A percentile compares a stretch with the other conserved stretches of the same genome.
Evolutionary conservation across 2,888 invertebrate genomes (phyloP).

Genomic region (Osmoderma eremita): DNA sequence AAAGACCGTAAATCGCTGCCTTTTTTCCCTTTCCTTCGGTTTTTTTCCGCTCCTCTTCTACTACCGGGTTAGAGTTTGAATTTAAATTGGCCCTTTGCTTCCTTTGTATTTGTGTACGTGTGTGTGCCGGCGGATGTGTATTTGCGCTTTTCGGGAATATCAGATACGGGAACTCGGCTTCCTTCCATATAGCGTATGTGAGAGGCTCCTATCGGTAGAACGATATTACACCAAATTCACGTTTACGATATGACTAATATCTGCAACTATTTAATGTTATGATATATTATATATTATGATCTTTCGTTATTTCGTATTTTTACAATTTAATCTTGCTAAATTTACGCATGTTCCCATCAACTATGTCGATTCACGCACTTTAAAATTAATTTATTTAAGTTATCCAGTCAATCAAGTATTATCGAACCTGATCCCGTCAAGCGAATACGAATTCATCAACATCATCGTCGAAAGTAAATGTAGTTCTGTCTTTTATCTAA

Average conservation of each 20-base stretch:
- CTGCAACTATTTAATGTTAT: too few species aligned
- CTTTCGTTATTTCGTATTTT: too few species aligned
- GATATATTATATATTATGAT: too few species aligned
- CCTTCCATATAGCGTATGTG: slow-evolving; percentile 4
- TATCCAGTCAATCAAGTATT: too few species aligned
- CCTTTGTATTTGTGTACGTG: neutral
- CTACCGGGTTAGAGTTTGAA: slow-evolving; percentile 28
- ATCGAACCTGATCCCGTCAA: too few species aligned
- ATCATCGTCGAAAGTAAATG: neutral
- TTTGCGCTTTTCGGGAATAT: slow-evolving; percentile 14
- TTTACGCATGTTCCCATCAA: too few species aligned
- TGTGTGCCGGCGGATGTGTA: neutral
- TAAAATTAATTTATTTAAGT: too few species aligned
- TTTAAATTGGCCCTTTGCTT: slow-evolving; percentile 33
- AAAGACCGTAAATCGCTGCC: slow-evolving; percentile 15
- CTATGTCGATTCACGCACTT: too few species aligned
- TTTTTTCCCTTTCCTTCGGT: slow-evolving; percentile 16
- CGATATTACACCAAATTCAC: too few species aligned
- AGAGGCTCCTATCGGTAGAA: too few species aligned
- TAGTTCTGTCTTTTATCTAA: neutral
- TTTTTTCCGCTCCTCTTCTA: neutral
- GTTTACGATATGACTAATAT: too few species aligned
- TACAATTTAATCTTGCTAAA: too few species aligned
- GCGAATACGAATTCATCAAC: slow-evolving; percentile 12
- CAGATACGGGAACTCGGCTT: slow-evolving; percentile 7